phyloP scores from a whole-genome alignment of 1,140 invertebrate genomes.

The Coenobita brevimanus region DNA sequence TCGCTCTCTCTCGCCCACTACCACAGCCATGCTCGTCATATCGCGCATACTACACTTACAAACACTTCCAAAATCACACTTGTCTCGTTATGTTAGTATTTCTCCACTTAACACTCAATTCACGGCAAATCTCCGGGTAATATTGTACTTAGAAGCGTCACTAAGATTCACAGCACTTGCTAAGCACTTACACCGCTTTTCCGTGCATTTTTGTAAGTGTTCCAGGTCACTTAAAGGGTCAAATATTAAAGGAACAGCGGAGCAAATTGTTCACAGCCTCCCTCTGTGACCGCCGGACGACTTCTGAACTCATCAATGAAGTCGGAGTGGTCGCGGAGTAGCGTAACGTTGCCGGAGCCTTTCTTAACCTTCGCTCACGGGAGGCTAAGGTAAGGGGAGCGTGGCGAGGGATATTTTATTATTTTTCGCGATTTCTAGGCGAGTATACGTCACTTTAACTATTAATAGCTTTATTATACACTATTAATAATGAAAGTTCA shows the following conservation, averaged over 20 bases:
- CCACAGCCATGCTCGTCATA: slow-evolving; percentile 57
- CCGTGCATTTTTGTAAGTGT: background rate
- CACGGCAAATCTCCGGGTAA: background rate
- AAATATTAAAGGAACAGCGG: background rate
- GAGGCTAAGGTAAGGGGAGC: background rate
- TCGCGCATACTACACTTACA: slow-evolving; percentile 51
- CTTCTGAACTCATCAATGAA: slow-evolving; percentile 56
- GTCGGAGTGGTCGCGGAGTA: slow-evolving; percentile 20
- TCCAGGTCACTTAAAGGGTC: background rate
- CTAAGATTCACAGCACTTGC: background rate
- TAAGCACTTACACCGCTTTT: background rate
- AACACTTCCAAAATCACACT: background rate
- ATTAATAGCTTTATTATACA: too few species aligned
- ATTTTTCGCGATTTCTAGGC: too few species aligned
- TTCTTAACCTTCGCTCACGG: background rate
- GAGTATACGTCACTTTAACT: too few species aligned
- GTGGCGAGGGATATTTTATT: too few species aligned
- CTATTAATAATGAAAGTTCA: too few species aligned
- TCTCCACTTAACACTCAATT: background rate
- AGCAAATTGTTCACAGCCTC: background rate
- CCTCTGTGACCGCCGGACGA: background rate
- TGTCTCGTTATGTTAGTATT: background rate
- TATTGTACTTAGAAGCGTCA: background rate
- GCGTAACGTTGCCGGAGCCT: background rate
- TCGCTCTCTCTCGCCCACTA: slow-evolving; percentile 55